Evolutionary conservation across 2,888 invertebrate species (phyloP), one percentile per base, ranked within the genome.

Genomic region (Tuta absoluta): DNA sequence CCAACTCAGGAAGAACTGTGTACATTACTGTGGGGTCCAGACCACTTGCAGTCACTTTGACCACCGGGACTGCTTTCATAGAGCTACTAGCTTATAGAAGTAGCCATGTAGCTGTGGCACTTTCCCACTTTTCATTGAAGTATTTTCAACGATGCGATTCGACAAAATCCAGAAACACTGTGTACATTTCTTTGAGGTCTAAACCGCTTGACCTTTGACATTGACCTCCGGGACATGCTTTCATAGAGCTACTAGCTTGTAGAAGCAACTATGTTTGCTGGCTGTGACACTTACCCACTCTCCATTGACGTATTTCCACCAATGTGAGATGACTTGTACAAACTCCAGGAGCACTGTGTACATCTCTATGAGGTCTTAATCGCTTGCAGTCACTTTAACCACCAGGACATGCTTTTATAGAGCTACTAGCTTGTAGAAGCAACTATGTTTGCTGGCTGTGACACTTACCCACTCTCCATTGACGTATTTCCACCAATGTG

Each of bases 251-350:
- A n/a, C n/a, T n/a, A n/a, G n/a, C n/a, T n/a, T n/a, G n/a, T 99
- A 85, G 57, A 93, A 88, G 77, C 66, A 67, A 64, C n/a, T n/a
- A n/a, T n/a, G n/a, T n/a, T n/a, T n/a, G n/a, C n/a, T n/a, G n/a
- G n/a, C n/a, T n/a, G n/a, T n/a, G n/a, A 37, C 37, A 37, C 37
- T 37, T 12, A 37, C 37, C 37, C 37, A 79, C 92, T 98, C 98
- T 0, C 98, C 98, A 81, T 98, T 98, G 28, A 98, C 98, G 89
- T 98, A 98, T 88, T 98, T 98, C 98, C 98, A 98, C 72, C 97
- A 94, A 91, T 98, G 98, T 10, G 95, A 95, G 81, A 97, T 98
- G 53, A 98, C 95, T 90, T 98, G 98, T 1, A 97, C 96, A 82
- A 98, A 98, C 86, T 98, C 98, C 72, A 98, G 89, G 17, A 98